These are phyloP conservation scores for Dolichotis patagonum DNA, from an alignment of 2,113 vertebrate species.

Conservation along the genomic window DNA sequence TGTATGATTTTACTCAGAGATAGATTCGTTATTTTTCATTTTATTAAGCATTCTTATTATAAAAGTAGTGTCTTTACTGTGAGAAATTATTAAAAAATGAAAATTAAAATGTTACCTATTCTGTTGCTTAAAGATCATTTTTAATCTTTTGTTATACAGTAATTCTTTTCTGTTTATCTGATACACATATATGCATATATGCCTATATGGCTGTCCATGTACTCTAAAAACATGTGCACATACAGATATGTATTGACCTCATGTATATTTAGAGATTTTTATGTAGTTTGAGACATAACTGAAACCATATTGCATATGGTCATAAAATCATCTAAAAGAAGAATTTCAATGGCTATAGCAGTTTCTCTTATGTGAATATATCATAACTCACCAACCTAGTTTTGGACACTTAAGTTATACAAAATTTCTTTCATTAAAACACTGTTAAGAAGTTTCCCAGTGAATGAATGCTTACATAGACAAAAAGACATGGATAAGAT, in stretches of 20 bases:
- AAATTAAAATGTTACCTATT: background rate
- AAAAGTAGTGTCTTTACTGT: background rate
- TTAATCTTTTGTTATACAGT: background rate
- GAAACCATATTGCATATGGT: conserved; percentile 4
- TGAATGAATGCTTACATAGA: conserved; percentile 43
- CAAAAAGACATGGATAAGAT: conserved; percentile 25
- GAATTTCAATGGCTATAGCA: background rate
- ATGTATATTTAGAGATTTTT: conserved; percentile 14
- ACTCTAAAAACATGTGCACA: background rate
- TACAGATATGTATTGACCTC: background rate
- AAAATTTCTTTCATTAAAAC: conserved; percentile 64
- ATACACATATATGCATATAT: background rate
- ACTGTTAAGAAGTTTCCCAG: conserved; percentile 5
- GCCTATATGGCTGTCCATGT: background rate
- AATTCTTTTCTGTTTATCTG: conserved; percentile 13
- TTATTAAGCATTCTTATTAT: background rate
- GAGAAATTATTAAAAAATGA: background rate
- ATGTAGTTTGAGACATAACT: conserved; percentile 16
- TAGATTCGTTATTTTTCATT: background rate
- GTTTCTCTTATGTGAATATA: conserved; percentile 42
- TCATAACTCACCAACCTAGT: background rate
- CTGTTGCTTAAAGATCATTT: background rate
- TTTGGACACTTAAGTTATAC: conserved; percentile 8
- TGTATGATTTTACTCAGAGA: background rate
- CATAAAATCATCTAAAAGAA: conserved; percentile 35